Evolutionary conservation across 2,797 vertebrate species (phyloP).

Genomic region (Parotocinclus haroldoi): DNA sequence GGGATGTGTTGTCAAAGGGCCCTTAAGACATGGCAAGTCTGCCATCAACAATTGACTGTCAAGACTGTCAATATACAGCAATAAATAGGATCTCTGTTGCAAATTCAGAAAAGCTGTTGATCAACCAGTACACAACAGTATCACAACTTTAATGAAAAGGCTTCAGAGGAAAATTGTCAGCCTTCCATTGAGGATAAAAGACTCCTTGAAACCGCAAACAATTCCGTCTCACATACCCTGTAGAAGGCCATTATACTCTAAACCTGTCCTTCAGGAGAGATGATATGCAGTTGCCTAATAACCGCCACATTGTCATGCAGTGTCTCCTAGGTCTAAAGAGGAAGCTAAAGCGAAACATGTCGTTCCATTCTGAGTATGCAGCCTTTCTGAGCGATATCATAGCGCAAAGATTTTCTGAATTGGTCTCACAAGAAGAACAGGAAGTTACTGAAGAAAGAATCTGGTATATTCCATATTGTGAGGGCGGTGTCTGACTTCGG

Average conservation of each 20-base stretch:
- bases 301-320: neutral
- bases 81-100: too few relatives aligned
- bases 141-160: too few relatives aligned
- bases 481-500: constrained; percentile 22
- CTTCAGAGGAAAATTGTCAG: too few relatives aligned
- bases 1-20: too few relatives aligned
- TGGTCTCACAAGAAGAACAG: constrained; percentile 5
- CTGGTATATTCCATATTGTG: constrained; percentile 17
- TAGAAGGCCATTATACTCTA: neutral
- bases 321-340: neutral
- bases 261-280: neutral
- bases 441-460: neutral
- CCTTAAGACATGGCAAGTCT: too few relatives aligned
- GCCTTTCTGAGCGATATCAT: neutral
- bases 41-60: too few relatives aligned
- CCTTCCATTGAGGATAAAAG: too few relatives aligned
- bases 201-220: neutral
- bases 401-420: constrained; percentile 4
- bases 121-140: too few relatives aligned
- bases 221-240: neutral
- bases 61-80: too few relatives aligned
- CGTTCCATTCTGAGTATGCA: neutral
- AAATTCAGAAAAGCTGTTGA: too few relatives aligned
- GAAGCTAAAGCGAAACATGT: constrained; percentile 7
- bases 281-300: neutral